Base-by-base conservation (phyloP, 2,888 invertebrate genomes). In the Epirrita christyi region DNA sequence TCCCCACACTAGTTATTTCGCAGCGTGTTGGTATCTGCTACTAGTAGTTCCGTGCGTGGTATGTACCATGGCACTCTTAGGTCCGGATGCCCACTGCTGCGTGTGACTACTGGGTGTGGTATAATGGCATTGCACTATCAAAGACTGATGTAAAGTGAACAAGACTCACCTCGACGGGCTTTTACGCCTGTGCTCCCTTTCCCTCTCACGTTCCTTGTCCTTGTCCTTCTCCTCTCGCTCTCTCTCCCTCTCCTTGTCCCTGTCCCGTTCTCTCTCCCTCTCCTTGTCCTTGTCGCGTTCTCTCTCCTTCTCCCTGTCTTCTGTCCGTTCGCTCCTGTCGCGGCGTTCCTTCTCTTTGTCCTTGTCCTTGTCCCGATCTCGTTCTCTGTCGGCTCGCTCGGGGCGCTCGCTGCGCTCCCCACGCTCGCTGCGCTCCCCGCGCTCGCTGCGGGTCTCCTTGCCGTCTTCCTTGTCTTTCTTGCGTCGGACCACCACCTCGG, bases 401-500 rank as follows among this genome's bases (percentile, higher is more conserved):
- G 87, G 87, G 1, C 84, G 72, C n/a, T 73, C 76, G n/a, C 68
- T 51, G 41, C 55, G 54, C 13, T 78, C 80, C 1, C 8, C 9
- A 9, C 69, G 64, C 82, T 78, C 78, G 27, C 68, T 44, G 34
- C 74, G 73, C 27, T 78, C 78, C 7, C 15, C 8, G 13, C 70
- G 63, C 83, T 77, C 78, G 29, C 69, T 50, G 28, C 74, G 73
- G 13, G 65, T 63, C 44, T 81, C 74, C 56, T 82, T 71, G 47
- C 79, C 78, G 61, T 82, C 81, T 67, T 83, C 79, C 63, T 70
- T 66, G 72, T 85, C 82, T 46, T 92, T 86, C 90, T 93, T 93
- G 70, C 92, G 83, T 2, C 91, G 84, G 75, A 88, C 87, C 70
- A 93, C 86, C 69, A 93, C 93, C 63, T 94, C 94, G 61, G 95